phyloP scores from a whole-genome alignment of 2,888 invertebrate species.

The Sympetrum striolatum region DNA sequence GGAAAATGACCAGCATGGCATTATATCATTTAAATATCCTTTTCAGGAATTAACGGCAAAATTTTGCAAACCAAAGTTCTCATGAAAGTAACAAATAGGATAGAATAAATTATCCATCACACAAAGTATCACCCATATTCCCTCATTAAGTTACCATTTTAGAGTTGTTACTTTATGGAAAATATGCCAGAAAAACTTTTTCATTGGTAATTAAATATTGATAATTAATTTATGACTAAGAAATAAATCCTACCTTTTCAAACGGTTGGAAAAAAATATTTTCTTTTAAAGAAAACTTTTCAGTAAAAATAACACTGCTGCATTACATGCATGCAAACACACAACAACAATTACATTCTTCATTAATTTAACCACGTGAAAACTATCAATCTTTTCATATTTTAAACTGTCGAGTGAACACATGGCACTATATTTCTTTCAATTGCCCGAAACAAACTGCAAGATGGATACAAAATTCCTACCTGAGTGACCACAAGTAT shows the following conservation, averaged over 20 bases:
- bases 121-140: background rate
- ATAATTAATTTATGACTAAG: background rate
- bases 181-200: background rate
- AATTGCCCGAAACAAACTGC: background rate
- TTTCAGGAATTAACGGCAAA: too few relatives aligned
- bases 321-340: background rate
- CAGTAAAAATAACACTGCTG: background rate
- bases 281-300: background rate
- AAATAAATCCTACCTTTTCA: background rate
- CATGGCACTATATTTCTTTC: background rate
- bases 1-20: too few relatives aligned
- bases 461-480: background rate
- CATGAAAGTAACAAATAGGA: background rate
- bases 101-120: too few relatives aligned
- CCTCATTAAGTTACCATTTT: background rate
- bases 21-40: too few relatives aligned
- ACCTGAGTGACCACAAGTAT: constrained; percentile 29
- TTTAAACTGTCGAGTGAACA: background rate
- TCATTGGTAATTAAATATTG: background rate
- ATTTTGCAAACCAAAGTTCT: background rate
- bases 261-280: background rate
- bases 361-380: background rate
- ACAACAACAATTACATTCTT: background rate
- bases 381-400: background rate
- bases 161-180: background rate